phyloP scores from a whole-genome alignment of 2,113 vertebrate genomes.

The Pimephales promelas region DNA sequence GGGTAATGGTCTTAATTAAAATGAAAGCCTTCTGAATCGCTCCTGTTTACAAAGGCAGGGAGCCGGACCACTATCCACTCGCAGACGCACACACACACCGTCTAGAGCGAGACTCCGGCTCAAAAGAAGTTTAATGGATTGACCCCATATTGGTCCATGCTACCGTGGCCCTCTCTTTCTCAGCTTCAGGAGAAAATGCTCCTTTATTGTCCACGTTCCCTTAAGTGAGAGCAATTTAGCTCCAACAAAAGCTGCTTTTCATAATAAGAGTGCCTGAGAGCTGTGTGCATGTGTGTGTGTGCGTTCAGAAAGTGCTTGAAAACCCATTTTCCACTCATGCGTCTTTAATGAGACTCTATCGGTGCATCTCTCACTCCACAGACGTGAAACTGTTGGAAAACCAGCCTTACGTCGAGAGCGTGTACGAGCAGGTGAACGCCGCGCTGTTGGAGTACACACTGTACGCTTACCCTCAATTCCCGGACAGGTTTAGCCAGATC shows the following conservation, averaged over 20 bases:
- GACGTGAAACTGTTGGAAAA: constrained; percentile 89
- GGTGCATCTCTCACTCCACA: constrained; percentile 56
- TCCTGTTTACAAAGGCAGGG: constrained; percentile 85
- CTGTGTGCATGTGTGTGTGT: constrained; percentile 7
- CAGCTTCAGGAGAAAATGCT: constrained; percentile 68
- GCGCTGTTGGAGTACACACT: constrained; percentile 88
- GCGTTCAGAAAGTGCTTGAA: constrained; percentile 26
- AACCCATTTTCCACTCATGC: constrained; percentile 40
- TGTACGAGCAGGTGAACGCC: constrained; percentile 85
- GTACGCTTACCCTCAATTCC: constrained; percentile 80
- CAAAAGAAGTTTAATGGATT: constrained; percentile 91
- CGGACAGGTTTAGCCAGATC: constrained; percentile 85
- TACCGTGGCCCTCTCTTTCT: constrained; percentile 72
- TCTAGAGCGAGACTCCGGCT: constrained; percentile 82
- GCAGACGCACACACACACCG: constrained; percentile 40
- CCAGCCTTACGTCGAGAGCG: constrained; percentile 79
- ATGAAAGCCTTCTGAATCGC: constrained; percentile 83
- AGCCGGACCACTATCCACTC: constrained; percentile 79
- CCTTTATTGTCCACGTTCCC: constrained; percentile 83
- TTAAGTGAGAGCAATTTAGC: constrained; percentile 91
- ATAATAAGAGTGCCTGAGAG: constrained; percentile 82
- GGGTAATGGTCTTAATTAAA: constrained; percentile 92
- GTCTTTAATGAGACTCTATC: constrained; percentile 4
- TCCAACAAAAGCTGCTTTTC: constrained; percentile 85
- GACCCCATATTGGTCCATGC: constrained; percentile 81